Evolutionary conservation across 1,140 invertebrate genomes (phyloP).

Genomic region (Pygmarrhopalites habei): DNA sequence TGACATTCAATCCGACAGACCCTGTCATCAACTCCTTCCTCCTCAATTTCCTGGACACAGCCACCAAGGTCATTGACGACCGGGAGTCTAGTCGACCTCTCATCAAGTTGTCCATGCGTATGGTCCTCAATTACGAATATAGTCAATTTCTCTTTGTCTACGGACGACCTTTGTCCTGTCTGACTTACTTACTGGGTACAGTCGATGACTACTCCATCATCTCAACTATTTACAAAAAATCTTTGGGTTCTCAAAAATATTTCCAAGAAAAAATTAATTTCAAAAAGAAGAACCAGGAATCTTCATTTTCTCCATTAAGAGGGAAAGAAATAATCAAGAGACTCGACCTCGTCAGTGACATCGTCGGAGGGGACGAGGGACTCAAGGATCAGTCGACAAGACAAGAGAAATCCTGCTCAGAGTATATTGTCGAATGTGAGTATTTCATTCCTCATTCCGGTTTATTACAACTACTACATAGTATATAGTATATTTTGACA

Average conservation of each 20-base stretch:
- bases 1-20: not conserved
- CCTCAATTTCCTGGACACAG: not conserved
- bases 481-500: no score
- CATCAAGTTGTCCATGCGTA: not conserved
- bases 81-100: not conserved
- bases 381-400: not conserved
- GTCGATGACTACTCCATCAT: not conserved
- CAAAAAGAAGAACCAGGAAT: not conserved
- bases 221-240: not conserved
- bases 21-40: not conserved
- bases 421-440: slow-evolving; percentile 1
- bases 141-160: not conserved
- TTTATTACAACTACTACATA: no score
- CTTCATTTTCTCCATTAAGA: not conserved
- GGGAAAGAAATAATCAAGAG: not conserved
- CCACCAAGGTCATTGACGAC: not conserved
- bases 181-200: not conserved
- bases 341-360: not conserved
- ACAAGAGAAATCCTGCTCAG: not conserved
- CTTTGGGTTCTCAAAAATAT: not conserved
- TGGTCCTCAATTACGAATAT: not conserved
- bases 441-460: no score
- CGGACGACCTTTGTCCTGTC: not conserved
- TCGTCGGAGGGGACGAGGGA: not conserved
- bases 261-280: not conserved